Evolutionary conservation across 1,140 invertebrate species (phyloP), one percentile per base, ranked within the genome.

Genomic region (Marisa cornuarietis): DNA sequence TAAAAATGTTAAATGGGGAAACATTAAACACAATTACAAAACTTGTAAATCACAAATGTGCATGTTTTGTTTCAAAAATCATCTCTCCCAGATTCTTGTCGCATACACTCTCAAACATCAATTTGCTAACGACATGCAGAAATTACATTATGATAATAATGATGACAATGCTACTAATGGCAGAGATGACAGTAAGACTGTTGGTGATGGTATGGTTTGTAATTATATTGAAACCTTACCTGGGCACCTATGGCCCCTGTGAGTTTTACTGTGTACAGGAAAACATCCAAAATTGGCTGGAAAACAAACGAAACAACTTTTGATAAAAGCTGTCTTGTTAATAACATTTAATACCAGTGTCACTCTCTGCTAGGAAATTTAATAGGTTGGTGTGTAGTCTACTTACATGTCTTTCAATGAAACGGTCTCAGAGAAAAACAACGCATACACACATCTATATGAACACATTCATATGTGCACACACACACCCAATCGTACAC

Each of bases 261-360:
- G 61, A 99, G 92, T 87, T 95, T 94, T 85, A 97, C 96, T 20
- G 99, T 94, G 90, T 99, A 99, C 82, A 99, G 95, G 63, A 95
- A 92, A 66, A 99, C 98, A 91, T 99, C 98, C 79, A 99, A 90
- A 10, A 98, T 87, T 0, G 98, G 98, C 92, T 93, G 84, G 80
- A 73, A 78, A 31, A 83, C 31, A 73, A 31, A 73, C 8, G 4
- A 52, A 18, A 75, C 11, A 75, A 26, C 73, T 54, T 22, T 9
- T n/a, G 9, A 26, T 71, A 69, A 71, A 78, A 18, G 71, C 20
- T 20, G 18, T n/a, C 62, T 20, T n/a, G 18, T 20, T 63, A 18
- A 20, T 24, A 77, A 22, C 65, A 6, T 65, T 20, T 5, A 71
- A 71, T n/a, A 24, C 42, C 10, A 1, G 73, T n/a, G 3, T 24